Conservation (phyloP, 1,140 invertebrate genomes). For the Pomacea maculata region DNA sequence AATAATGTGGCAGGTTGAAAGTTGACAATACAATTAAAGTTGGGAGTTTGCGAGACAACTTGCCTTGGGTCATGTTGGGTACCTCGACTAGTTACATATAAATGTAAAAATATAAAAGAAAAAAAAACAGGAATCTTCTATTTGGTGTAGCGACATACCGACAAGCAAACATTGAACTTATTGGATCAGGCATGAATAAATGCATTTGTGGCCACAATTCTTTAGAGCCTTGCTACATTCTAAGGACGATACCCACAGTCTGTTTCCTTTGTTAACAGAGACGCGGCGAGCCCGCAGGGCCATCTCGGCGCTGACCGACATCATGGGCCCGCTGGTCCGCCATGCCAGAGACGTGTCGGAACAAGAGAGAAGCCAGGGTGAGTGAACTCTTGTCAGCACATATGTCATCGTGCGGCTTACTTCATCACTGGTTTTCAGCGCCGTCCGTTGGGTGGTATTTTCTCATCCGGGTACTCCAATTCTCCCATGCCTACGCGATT, state of each 20-base stretch:
- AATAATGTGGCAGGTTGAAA: too few relatives aligned
- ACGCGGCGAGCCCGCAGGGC: conserved; percentile 4
- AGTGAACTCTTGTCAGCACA: neutral
- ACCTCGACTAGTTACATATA: neutral
- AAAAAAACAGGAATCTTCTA: neutral
- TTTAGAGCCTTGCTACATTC: neutral
- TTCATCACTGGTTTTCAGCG: too few relatives aligned
- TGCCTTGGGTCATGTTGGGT: too few relatives aligned
- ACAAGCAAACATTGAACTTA: neutral
- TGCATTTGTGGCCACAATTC: neutral
- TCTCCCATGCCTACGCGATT: neutral
- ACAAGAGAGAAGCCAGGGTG: conserved; percentile 15
- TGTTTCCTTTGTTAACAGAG: neutral
- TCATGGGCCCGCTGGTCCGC: conserved; percentile 26
- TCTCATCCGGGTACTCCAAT: too few relatives aligned
- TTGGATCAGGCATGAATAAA: neutral
- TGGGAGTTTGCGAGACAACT: too few relatives aligned
- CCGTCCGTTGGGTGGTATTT: too few relatives aligned
- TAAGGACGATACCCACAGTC: neutral
- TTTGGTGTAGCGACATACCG: neutral
- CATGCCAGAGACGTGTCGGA: conserved; percentile 21
- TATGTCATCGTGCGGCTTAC: too few relatives aligned
- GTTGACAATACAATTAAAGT: too few relatives aligned
- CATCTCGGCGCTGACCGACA: conserved; percentile 20
- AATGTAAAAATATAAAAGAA: neutral